Evolutionary conservation across 2,113 vertebrate species (phyloP).

Genomic region (Montifringilla adamsi): DNA sequence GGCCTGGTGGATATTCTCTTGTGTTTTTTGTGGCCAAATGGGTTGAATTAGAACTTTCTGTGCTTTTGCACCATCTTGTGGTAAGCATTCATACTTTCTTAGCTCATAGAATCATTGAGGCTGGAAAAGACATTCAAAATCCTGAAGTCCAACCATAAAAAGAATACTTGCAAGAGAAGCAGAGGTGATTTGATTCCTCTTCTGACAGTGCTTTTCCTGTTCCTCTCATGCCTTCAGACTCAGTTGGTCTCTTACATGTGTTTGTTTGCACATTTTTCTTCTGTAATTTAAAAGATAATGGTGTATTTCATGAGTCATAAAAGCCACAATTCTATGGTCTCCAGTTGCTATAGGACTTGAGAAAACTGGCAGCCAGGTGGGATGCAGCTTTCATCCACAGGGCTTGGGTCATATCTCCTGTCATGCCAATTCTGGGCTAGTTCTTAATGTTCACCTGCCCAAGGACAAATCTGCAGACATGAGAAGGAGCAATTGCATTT

Average conservation of each 20-base stretch:
- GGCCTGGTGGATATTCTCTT: slow-evolving; percentile 20
- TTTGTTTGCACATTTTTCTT: background rate
- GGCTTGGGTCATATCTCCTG: background rate
- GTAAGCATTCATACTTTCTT: background rate
- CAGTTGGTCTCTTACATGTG: background rate
- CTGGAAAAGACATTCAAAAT: background rate
- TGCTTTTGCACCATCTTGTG: slow-evolving; percentile 67
- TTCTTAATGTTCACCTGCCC: background rate
- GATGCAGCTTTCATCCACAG: background rate
- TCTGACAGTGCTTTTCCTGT: background rate
- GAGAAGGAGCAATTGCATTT: background rate
- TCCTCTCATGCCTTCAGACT: background rate
- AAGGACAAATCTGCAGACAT: too few relatives aligned
- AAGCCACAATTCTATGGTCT: accelerated
- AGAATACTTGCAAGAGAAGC: background rate
- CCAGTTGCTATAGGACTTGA: background rate
- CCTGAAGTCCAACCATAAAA: accelerated
- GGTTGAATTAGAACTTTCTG: background rate
- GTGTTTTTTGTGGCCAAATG: background rate
- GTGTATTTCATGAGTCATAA: accelerated
- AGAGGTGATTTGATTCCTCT: background rate
- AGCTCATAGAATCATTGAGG: accelerated
- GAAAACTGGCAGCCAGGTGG: background rate
- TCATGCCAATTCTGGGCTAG: background rate
- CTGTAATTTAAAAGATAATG: background rate